Base-by-base conservation (phyloP, 2,888 invertebrate species). In the Dynastes grantii region DNA sequence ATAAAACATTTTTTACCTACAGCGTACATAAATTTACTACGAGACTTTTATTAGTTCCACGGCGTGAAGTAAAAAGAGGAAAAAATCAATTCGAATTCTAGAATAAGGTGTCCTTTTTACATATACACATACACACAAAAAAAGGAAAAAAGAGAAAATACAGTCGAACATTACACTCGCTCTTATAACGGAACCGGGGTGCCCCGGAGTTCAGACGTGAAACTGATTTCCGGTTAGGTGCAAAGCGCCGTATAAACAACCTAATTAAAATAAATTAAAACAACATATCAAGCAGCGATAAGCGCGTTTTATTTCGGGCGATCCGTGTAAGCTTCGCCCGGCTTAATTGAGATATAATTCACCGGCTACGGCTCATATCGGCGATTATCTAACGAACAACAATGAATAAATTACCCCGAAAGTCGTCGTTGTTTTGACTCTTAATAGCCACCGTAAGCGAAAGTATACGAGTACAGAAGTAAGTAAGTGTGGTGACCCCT, bases 201-300 rank as follows among this genome's bases (percentile, higher is more conserved):
- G n/a, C 22, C 5, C 65, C 65, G 65, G 37, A 40, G 37, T 45
- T 22, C 37, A 71, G 73, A 75, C 61, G 73, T 75, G 73, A 75
- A 75, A 75, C 73, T 75, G 73, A 75, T 75, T 75, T 75, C 73
- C 73, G 73, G 73, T 75, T 75, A 75, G 73, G 73, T 75, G 73
- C 73, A 75, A 75, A 75, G 73, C 73, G 61, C 73, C 73, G 73
- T 61, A 76, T 76, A 76, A 76, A 76, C 67, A 76, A 68, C 67
- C 67, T 76, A 75, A 76, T 76, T 76, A 76, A 76, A 76, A 68
- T 76, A 68, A 76, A 76, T 68, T 67, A 76, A 68, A 76, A 76
- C 76, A 76, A 76, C 76, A 68, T 76, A 76, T 76, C 68, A 58
- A 51, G 45, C 45, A 9, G 58, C 58, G 68, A 68, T 76, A 76